These are phyloP conservation scores for Drosophila melanogaster DNA, from an alignment of 1,140 invertebrate genomes.

Conservation along the genomic window DNA sequence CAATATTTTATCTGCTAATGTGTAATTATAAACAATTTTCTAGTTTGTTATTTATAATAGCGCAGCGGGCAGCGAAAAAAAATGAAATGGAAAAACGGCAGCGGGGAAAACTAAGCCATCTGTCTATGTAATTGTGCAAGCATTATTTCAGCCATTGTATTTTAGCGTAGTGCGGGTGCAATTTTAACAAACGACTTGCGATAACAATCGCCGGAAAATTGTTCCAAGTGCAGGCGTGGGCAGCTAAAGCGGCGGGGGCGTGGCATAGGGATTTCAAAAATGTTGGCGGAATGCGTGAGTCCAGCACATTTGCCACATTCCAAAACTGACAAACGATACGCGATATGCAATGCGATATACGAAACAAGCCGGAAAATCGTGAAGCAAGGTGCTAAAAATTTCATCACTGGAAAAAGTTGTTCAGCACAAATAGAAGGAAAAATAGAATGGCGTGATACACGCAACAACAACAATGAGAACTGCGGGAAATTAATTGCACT, in stretches of 20 bases:
- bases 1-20: slow-evolving; percentile 78
- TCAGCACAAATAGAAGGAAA: slow-evolving; percentile 30
- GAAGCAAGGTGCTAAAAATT: slow-evolving; percentile 68
- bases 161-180: slow-evolving; percentile 39
- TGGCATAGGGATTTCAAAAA: slow-evolving; percentile 9
- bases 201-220: slow-evolving; percentile 64
- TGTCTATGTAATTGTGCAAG: slow-evolving; percentile 43
- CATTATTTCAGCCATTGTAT: slow-evolving; percentile 33
- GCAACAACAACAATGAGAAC: slow-evolving; percentile 35
- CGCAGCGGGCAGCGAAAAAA: slow-evolving; percentile 6
- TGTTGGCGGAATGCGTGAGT: slow-evolving; percentile 59
- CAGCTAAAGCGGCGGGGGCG: slow-evolving; percentile 2
- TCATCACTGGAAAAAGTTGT: slow-evolving; percentile 48
- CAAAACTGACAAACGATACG: slow-evolving; percentile 48
- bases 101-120: slow-evolving; percentile 18
- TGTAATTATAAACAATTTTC: slow-evolving; percentile 82
- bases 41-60: slow-evolving; percentile 78
- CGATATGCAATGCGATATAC: slow-evolving; percentile 22
- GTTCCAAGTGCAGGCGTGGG: slow-evolving; percentile 23
- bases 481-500: slow-evolving; percentile 60
- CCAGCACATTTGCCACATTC: slow-evolving; percentile 67
- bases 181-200: slow-evolving; percentile 57
- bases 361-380: slow-evolving; percentile 17
- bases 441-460: slow-evolving; percentile 69
- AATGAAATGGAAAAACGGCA: neutral